phyloP scores from a whole-genome alignment of 1,140 invertebrate genomes.

The Drosophila rufa region DNA sequence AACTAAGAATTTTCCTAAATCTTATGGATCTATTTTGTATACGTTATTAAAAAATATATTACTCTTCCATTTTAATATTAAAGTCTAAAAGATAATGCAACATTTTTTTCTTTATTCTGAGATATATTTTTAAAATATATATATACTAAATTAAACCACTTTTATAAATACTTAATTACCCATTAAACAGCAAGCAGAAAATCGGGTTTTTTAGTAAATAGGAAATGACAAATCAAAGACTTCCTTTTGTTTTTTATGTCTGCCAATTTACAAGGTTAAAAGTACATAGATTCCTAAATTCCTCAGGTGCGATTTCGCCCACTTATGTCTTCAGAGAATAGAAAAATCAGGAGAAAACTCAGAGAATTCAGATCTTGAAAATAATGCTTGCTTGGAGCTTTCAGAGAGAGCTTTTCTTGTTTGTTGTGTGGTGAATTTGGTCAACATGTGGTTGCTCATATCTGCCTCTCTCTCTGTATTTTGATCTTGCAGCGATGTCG shows the following conservation, averaged over 20 bases:
- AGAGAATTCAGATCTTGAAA: background rate
- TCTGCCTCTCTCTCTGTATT: slow-evolving; percentile 17
- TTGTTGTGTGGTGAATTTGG: slow-evolving; percentile 81
- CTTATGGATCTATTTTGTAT: too few relatives aligned
- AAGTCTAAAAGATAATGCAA: background rate
- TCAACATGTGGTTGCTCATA: slow-evolving; percentile 71
- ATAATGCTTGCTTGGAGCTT: slow-evolving; percentile 16
- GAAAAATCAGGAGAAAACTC: background rate
- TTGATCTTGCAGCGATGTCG: slow-evolving; percentile 71
- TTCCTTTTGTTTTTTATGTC: background rate
- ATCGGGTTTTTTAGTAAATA: slow-evolving; percentile 6
- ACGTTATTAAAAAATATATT: too few relatives aligned
- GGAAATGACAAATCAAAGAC: background rate
- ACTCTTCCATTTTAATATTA: too few relatives aligned
- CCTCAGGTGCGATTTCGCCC: slow-evolving; percentile 9
- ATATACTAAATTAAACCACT: background rate
- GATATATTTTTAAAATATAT: background rate
- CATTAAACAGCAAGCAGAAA: background rate
- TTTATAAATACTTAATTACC: background rate
- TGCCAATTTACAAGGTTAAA: background rate
- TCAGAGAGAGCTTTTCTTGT: slow-evolving; percentile 22
- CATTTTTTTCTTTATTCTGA: background rate
- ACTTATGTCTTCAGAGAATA: background rate
- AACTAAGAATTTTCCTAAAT: too few relatives aligned
- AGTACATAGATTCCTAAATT: slow-evolving; percentile 5